Evolutionary conservation across 2,888 invertebrate species (phyloP).

Genomic region (Miltochrista miniata): DNA sequence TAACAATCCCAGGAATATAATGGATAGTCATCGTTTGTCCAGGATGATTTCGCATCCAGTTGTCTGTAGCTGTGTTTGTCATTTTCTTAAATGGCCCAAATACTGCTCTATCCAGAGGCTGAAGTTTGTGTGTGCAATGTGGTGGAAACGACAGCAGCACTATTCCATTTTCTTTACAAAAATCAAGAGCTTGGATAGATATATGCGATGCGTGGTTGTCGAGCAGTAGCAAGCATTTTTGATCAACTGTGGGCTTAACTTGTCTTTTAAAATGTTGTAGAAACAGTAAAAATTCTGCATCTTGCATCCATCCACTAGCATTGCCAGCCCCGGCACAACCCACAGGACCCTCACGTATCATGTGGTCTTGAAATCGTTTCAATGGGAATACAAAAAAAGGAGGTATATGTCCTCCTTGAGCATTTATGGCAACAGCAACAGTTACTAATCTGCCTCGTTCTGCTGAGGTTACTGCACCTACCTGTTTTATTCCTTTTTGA

Average conservation of each 20-base stretch:
- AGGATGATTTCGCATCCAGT: constrained; percentile 4
- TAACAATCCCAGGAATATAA: constrained; percentile 17
- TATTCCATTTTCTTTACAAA: constrained; percentile 25
- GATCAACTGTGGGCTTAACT: constrained; percentile 6
- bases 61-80: background rate
- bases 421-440: constrained; percentile 16
- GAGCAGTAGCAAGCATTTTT: constrained; percentile 14
- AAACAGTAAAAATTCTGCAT: background rate
- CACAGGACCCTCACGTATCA: constrained; percentile 24
- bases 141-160: constrained; percentile 16
- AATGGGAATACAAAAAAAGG: constrained; percentile 13
- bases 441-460: constrained; percentile 19
- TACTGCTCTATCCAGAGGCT: constrained; percentile 19
- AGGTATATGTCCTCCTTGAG: constrained; percentile 8
- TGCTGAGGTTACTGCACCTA: constrained; percentile 20
- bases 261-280: constrained; percentile 17
- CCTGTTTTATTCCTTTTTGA: constrained; percentile 7
- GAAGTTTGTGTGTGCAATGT: constrained; percentile 22
- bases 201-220: constrained; percentile 25
- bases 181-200: constrained; percentile 21
- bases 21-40: constrained; percentile 12
- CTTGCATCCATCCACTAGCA: background rate
- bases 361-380: constrained; percentile 21
- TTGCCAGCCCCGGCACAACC: constrained; percentile 22
- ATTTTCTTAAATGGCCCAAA: constrained; percentile 1